Conservation (phyloP, 2,888 invertebrate genomes). For the Athalia circularis region DNA sequence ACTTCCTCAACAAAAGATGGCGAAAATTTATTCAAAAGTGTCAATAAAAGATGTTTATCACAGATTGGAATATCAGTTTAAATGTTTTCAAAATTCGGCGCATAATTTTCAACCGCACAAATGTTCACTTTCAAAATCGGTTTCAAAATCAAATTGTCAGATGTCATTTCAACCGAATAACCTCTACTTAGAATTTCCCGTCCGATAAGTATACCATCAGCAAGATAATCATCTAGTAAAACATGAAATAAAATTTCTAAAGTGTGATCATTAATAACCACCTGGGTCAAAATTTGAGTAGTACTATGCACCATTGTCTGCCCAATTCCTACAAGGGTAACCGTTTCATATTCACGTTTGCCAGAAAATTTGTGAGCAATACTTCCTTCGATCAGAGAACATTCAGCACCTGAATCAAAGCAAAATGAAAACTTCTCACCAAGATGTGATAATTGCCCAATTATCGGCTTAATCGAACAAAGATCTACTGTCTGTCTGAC, state of each 20-base stretch:
- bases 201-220: conserved; percentile 1
- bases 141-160: not conserved
- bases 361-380: conserved; percentile 28
- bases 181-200: not conserved
- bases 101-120: not conserved
- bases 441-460: not conserved
- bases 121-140: not conserved
- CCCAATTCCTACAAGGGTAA: conserved; percentile 2
- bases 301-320: conserved; percentile 6
- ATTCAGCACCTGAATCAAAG: conserved; percentile 43
- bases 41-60: conserved; percentile 14
- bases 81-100: not conserved
- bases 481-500: not conserved
- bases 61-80: conserved; percentile 8
- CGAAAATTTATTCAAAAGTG: conserved; percentile 24
- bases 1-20: conserved; percentile 23
- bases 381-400: conserved; percentile 26
- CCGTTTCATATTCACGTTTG: conserved; percentile 11
- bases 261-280: conserved; percentile 67
- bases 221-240: not conserved
- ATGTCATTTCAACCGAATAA: not conserved
- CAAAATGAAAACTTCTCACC: conserved; percentile 38
- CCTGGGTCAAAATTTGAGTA: conserved; percentile 25
- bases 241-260: conserved; percentile 49
- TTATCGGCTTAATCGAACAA: not conserved